A percentile compares a stretch with the other conserved stretches of the same genome.
These are phyloP conservation scores for Sicus ferrugineus DNA, from an alignment of 2,888 invertebrate species.

Conservation along the genomic window DNA sequence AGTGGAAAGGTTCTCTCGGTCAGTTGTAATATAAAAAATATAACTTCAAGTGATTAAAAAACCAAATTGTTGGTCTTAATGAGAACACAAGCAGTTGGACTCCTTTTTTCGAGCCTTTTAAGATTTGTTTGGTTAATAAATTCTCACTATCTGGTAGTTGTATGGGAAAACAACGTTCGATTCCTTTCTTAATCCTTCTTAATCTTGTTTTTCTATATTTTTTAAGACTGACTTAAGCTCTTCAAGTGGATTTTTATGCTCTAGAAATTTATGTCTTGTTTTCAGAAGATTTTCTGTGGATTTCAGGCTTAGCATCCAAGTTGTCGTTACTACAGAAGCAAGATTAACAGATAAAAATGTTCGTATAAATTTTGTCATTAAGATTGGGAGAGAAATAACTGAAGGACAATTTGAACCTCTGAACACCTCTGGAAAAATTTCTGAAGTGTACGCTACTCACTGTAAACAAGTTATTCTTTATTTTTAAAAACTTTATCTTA, in stretches of 20 bases:
- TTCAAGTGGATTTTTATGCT: no score
- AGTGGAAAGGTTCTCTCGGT: not conserved
- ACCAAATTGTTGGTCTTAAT: constrained; percentile 1
- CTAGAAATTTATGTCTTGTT: no score
- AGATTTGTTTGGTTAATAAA: constrained; percentile 36
- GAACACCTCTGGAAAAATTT: no score
- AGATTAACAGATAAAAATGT: not conserved
- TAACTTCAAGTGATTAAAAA: not conserved
- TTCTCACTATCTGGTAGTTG: constrained; percentile 7
- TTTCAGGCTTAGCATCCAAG: no score
- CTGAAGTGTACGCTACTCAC: no score
- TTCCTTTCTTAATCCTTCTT: no score
- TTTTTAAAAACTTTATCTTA: no score
- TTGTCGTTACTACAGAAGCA: not conserved
- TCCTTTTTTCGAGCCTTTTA: constrained; percentile 3
- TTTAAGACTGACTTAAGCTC: no score
- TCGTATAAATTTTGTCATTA: not conserved
- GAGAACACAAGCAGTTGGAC: not conserved
- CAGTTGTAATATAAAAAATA: not conserved
- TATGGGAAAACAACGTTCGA: not conserved
- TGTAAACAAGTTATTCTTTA: no score
- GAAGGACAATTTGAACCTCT: no score
- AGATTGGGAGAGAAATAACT: not conserved
- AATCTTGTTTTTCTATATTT: no score
- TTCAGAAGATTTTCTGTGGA: no score